phyloP scores from a whole-genome alignment of 1,140 invertebrate species.

The Drosophila busckii region DNA sequence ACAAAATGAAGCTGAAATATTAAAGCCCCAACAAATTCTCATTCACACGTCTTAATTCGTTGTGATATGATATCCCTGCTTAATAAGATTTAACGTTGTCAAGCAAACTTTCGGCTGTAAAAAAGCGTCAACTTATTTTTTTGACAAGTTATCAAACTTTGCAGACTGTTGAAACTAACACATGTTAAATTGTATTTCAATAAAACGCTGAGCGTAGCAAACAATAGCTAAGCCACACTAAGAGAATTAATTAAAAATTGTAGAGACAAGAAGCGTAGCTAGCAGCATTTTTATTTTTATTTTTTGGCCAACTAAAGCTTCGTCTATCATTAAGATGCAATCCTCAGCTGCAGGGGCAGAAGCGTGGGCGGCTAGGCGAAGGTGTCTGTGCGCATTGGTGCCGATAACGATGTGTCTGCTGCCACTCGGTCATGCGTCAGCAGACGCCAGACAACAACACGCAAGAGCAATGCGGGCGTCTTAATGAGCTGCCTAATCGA shows the following conservation, averaged over 20 bases:
- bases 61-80: no score
- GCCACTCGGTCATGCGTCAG: conserved; percentile 36
- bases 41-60: no score
- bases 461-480: background rate
- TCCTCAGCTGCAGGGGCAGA: no score
- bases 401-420: conserved; percentile 53
- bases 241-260: conserved; percentile 35
- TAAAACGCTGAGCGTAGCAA: background rate
- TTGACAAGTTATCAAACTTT: background rate
- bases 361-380: background rate
- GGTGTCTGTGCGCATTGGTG: conserved; percentile 18
- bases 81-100: no score
- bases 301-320: no score
- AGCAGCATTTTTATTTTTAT: no score
- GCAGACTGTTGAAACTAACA: no score
- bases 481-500: conserved; percentile 42
- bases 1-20: no score
- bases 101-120: no score
- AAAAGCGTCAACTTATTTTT: no score
- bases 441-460: conserved; percentile 14
- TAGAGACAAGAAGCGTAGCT: background rate
- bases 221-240: conserved; percentile 24
- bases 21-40: no score
- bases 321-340: no score
- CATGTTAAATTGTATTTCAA: conserved; percentile 17